Conservation (phyloP, 2,113 vertebrate genomes). For the Engraulis encrasicolus region DNA sequence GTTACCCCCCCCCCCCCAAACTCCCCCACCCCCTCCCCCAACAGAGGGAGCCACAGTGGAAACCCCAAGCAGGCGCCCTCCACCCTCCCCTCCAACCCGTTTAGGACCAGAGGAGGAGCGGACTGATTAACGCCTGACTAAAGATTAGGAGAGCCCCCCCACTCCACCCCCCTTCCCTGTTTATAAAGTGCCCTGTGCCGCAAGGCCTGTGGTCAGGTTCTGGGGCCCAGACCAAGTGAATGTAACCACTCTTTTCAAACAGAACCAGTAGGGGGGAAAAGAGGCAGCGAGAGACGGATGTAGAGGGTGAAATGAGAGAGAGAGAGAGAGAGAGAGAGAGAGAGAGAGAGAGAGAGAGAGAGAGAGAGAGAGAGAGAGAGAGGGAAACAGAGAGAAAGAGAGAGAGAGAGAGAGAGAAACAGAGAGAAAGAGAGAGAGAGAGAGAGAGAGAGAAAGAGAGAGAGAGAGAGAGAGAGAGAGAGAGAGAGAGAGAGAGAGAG, state of each 20-base stretch:
- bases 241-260: slow-evolving; percentile 40
- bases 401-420: too few relatives aligned
- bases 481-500: too few relatives aligned
- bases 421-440: too few relatives aligned
- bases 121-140: slow-evolving; percentile 83
- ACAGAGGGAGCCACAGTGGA: slow-evolving; percentile 81
- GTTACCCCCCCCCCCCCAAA: slow-evolving; percentile 30
- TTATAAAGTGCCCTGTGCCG: slow-evolving; percentile 51
- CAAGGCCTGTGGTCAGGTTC: slow-evolving; percentile 40
- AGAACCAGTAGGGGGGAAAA: slow-evolving; percentile 30
- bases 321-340: neutral
- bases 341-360: too few relatives aligned
- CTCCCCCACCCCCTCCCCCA: neutral
- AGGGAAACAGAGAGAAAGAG: too few relatives aligned
- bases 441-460: too few relatives aligned
- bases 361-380: too few relatives aligned
- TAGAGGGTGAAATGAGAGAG: neutral
- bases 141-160: slow-evolving; percentile 62
- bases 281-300: slow-evolving; percentile 1
- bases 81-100: slow-evolving; percentile 74
- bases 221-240: slow-evolving; percentile 43
- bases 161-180: too few relatives aligned
- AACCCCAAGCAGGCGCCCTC: slow-evolving; percentile 73
- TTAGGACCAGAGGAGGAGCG: slow-evolving; percentile 79
- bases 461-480: too few relatives aligned